A percentile compares a stretch with the other conserved stretches of the same genome.
phyloP scores from a whole-genome alignment of 2,797 vertebrate genomes.

The Naso thynnoides region DNA sequence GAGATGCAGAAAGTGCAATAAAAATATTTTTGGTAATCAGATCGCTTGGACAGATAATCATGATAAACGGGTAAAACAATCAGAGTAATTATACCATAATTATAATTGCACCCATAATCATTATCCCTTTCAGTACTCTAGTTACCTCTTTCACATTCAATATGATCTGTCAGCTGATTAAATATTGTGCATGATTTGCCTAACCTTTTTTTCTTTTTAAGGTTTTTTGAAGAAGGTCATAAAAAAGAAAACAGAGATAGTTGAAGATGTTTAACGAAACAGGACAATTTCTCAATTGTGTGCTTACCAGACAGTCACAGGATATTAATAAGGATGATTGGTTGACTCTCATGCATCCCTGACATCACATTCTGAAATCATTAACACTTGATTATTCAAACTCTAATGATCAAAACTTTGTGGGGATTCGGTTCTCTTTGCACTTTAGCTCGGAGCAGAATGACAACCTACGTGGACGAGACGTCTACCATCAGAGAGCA shows the following conservation, averaged over 20 bases:
- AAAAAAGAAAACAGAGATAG: neutral
- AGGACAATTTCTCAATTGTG: conserved; percentile 9
- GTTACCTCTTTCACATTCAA: conserved; percentile 22
- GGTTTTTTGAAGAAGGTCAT: conserved; percentile 1
- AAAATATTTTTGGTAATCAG: conserved; percentile 61
- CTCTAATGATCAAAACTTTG: neutral
- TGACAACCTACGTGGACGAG: conserved; percentile 25
- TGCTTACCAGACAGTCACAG: neutral
- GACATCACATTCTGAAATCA: neutral
- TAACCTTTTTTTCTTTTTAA: neutral
- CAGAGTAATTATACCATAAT: conserved; percentile 60
- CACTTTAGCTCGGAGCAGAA: neutral
- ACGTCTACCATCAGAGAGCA: conserved; percentile 38
- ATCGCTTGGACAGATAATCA: conserved; percentile 56
- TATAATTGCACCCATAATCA: conserved; percentile 58
- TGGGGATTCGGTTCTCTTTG: conserved; percentile 11
- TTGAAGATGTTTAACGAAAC: conserved; percentile 29
- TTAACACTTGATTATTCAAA: neutral
- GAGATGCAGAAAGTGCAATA: conserved; percentile 40
- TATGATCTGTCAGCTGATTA: conserved; percentile 45
- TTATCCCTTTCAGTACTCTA: conserved; percentile 47
- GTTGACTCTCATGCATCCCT: neutral
- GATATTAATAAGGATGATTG: conserved; percentile 35
- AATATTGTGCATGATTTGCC: conserved; percentile 23
- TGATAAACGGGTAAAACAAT: conserved; percentile 57